A percentile compares a stretch with the other conserved stretches of the same genome.
Conservation (phyloP, 2,797 vertebrate species). For the Monodelphis domestica region DNA sequence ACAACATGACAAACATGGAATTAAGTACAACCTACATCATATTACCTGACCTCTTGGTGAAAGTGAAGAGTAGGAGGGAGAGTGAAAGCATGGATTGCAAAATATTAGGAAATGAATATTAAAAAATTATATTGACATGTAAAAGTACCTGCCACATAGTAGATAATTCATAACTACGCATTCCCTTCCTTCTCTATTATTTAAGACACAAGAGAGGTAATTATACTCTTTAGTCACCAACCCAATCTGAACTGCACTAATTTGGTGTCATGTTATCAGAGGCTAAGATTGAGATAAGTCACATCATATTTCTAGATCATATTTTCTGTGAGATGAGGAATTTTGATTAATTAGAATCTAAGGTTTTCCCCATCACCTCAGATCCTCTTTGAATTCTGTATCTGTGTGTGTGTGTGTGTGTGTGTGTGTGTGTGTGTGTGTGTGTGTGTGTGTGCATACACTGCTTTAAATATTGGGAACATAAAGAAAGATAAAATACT, state of each 20-base stretch:
- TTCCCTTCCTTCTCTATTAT: neutral
- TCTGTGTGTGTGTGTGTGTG: neutral
- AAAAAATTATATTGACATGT: no score
- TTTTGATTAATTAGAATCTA: neutral
- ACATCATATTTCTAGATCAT: neutral
- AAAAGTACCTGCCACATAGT: accelerated
- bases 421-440: neutral
- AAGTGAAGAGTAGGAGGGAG: no score
- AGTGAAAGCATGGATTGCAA: no score
- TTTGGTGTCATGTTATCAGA: neutral
- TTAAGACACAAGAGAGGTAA: neutral
- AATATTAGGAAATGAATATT: no score
- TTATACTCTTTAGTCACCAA: neutral
- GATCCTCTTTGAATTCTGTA: neutral
- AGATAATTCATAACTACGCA: neutral
- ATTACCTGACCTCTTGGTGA: no score
- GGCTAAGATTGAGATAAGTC: neutral
- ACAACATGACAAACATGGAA: no score
- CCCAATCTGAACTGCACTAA: neutral
- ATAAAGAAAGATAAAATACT: neutral
- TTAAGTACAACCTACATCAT: no score
- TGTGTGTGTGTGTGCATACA: neutral
- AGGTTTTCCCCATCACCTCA: neutral
- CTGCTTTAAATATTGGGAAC: neutral
- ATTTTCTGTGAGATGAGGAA: neutral